Evolutionary conservation across 2,888 invertebrate species (phyloP), one percentile per base, ranked within the genome.

Genomic region (Hirtodrosophila alboralis): DNA sequence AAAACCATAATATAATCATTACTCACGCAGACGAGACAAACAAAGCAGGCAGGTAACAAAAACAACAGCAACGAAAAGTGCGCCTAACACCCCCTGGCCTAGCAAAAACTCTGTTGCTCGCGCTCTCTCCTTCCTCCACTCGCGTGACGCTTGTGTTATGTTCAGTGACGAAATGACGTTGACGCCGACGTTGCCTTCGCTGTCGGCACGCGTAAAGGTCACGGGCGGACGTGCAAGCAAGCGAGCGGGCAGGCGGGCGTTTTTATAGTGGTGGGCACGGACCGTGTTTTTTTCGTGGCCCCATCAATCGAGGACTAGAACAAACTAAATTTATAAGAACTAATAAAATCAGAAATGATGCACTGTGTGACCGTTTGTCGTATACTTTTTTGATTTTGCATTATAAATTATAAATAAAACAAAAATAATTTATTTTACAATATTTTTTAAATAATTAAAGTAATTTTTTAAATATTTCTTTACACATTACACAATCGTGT

Each of bases 81-180:
- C 48, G 16, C 49, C 57, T 49, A 21, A 49, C 62, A 34, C 60
- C 45, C 73, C 23, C 37, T 47, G 31, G 30, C 41, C 44, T 3
- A 26, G 30, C 7, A 38, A n/a, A n/a, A n/a, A n/a, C 5, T 44
- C 28, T 28, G n/a, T 47, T 6, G 28, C 30, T 13, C 23, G 26
- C 30, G 3, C 33, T 13, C 33, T 33, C 36, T 45, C 68, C 47
- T 52, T 30, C 31, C 33, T n/a, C 23, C 27, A 33, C 48, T 52
- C 36, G 38, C 43, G 34, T 54, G 48, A 38, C 47, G 53, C 7
- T 52, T 16, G 18, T 28, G 45, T 43, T 51, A 36, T 51, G 47
- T 57, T 60, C 43, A 48, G 61, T 75, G 75, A 70, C 75, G 78
- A 77, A 74, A 75, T 73, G 58, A 47, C 44, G 44, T 31, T 58